phyloP scores from a whole-genome alignment of 2,113 vertebrate species.

The Anoplopoma fimbria region DNA sequence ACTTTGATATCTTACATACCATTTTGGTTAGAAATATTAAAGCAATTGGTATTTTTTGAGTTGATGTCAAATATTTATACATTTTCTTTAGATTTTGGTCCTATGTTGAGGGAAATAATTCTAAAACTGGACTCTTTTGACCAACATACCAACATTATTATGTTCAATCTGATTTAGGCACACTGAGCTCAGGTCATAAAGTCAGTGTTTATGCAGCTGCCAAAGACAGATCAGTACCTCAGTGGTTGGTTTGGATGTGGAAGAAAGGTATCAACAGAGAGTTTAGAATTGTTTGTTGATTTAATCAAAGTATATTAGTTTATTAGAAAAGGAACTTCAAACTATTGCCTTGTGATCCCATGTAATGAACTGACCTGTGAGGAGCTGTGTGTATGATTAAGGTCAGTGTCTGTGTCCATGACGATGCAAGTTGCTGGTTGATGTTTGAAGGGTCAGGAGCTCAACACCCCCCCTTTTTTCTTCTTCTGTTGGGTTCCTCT shows the following conservation, averaged over 20 bases:
- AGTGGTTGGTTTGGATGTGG: too few relatives aligned
- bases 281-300: neutral
- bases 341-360: neutral
- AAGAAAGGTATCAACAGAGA: neutral
- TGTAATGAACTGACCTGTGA: conserved; percentile 60
- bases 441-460: conserved; percentile 41
- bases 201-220: too few relatives aligned
- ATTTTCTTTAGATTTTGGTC: neutral
- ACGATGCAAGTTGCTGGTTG: conserved; percentile 29
- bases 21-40: neutral
- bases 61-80: too few relatives aligned
- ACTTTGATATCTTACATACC: neutral
- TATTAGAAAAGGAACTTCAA: neutral
- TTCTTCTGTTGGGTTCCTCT: neutral
- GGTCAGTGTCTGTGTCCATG: conserved; percentile 59
- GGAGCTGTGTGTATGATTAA: conserved; percentile 5
- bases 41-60: too few relatives aligned
- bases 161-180: neutral
- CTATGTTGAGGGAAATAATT: neutral
- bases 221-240: neutral
- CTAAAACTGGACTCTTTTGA: too few relatives aligned
- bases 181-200: too few relatives aligned
- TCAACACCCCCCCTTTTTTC: conserved; percentile 23
- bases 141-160: neutral
- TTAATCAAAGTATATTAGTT: neutral